Conservation (phyloP, 1,140 invertebrate species). For the Bombus sibiricus region DNA sequence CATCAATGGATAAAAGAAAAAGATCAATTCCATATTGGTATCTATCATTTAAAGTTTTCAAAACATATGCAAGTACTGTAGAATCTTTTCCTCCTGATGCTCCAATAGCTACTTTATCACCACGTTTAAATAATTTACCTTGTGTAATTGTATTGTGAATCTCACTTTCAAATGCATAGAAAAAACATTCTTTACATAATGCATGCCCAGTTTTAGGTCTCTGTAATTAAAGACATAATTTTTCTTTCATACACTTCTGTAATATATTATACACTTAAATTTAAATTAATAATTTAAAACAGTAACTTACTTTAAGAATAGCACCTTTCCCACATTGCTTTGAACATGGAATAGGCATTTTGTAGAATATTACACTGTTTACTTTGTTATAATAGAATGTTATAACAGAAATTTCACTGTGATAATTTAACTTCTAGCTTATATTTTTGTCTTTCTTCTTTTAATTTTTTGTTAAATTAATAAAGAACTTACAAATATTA, state of each 20-base stretch:
- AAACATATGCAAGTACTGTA: slow-evolving; percentile 96
- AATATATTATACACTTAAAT: not conserved
- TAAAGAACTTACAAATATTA: not conserved
- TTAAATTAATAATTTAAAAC: slow-evolving; percentile 17
- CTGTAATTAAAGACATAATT: slow-evolving; percentile 81
- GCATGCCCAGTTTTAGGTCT: slow-evolving; percentile 95
- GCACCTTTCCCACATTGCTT: slow-evolving; percentile 88
- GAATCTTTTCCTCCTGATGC: slow-evolving; percentile 99
- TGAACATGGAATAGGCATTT: slow-evolving; percentile 87
- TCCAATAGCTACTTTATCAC: slow-evolving; percentile 96
- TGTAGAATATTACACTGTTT: slow-evolving; percentile 14
- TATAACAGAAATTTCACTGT: not conserved
- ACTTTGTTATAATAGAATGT: not conserved
- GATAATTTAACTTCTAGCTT: not conserved
- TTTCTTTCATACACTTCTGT: not conserved
- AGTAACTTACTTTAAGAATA: slow-evolving; percentile 85
- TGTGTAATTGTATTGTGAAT: slow-evolving; percentile 96
- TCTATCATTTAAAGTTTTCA: slow-evolving; percentile 96
- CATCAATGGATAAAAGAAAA: slow-evolving; percentile 97
- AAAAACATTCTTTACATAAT: slow-evolving; percentile 98
- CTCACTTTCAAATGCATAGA: slow-evolving; percentile 96
- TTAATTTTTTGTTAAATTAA: not conserved
- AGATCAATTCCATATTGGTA: slow-evolving; percentile 96
- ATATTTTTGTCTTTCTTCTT: not conserved
- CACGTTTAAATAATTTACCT: slow-evolving; percentile 92